Evolutionary conservation across 2,113 vertebrate species (phyloP).

Genomic region (Aplodontia rufa): DNA sequence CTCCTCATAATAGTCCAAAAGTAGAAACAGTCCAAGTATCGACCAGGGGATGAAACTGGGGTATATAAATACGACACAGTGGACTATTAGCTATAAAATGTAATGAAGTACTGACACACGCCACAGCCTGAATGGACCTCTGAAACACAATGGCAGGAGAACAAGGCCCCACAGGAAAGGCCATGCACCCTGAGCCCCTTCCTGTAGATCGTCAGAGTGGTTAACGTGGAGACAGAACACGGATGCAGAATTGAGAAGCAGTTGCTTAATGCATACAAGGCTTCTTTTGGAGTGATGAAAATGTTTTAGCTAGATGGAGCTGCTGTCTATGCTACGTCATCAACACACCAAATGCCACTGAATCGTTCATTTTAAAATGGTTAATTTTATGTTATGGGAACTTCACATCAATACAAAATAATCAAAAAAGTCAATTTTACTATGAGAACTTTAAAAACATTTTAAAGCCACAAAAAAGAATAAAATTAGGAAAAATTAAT

Average conservation of each 20-base stretch:
- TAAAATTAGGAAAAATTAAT: neutral
- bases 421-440: neutral
- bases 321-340: rapidly evolving
- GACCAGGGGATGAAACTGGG: neutral
- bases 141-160: neutral
- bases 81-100: slow-evolving; percentile 1
- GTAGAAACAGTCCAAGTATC: neutral
- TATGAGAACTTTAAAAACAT: neutral
- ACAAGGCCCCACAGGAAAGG: neutral
- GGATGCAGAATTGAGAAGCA: neutral
- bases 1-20: neutral
- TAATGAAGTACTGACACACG: neutral
- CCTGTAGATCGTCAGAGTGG: neutral
- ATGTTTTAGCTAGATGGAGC: neutral
- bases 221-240: neutral
- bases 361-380: neutral
- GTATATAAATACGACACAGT: neutral
- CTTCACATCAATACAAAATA: neutral
- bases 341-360: neutral
- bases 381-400: neutral
- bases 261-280: neutral
- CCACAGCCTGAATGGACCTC: neutral
- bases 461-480: neutral
- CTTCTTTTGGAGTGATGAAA: neutral
- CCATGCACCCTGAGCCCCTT: neutral